These are phyloP conservation scores for Parauchenoglanis punctatus DNA, from an alignment of 2,797 vertebrate genomes.

Conservation along the genomic window DNA sequence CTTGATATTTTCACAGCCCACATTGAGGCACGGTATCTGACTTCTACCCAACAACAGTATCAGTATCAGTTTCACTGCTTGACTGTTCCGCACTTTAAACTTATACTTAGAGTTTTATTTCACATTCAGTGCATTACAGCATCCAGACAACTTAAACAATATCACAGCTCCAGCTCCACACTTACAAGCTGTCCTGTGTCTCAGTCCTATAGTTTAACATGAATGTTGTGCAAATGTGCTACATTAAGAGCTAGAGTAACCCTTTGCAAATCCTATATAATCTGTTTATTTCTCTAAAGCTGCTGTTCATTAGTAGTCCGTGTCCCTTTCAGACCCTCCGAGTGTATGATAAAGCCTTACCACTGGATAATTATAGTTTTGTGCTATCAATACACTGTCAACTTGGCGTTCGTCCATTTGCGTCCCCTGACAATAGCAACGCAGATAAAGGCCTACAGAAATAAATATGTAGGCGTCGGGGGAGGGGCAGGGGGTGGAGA, in stretches of 20 bases:
- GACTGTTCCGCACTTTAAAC: background rate
- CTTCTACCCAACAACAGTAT: background rate
- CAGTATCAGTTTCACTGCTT: background rate
- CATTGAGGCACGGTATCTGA: background rate
- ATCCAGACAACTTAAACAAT: background rate
- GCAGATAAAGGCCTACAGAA: slow-evolving; percentile 40
- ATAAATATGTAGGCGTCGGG: slow-evolving; percentile 35
- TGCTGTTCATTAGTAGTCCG: background rate
- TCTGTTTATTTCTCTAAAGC: background rate
- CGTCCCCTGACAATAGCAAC: slow-evolving; percentile 26
- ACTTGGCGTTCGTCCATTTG: slow-evolving; percentile 45
- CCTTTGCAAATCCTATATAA: background rate
- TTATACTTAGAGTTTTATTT: background rate
- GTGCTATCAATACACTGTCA: slow-evolving; percentile 46
- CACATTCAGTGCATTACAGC: background rate
- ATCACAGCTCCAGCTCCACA: background rate
- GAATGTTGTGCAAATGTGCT: background rate
- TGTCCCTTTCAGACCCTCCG: background rate
- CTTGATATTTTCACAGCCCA: background rate
- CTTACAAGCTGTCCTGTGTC: background rate
- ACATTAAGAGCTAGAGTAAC: background rate
- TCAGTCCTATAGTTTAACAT: background rate
- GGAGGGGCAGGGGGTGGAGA: background rate
- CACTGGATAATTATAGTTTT: slow-evolving; percentile 37
- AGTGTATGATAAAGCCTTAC: slow-evolving; percentile 22